Evolutionary conservation across 2,888 invertebrate genomes (phyloP), one percentile per base, ranked within the genome.

Genomic region (Hecatera dysodea): DNA sequence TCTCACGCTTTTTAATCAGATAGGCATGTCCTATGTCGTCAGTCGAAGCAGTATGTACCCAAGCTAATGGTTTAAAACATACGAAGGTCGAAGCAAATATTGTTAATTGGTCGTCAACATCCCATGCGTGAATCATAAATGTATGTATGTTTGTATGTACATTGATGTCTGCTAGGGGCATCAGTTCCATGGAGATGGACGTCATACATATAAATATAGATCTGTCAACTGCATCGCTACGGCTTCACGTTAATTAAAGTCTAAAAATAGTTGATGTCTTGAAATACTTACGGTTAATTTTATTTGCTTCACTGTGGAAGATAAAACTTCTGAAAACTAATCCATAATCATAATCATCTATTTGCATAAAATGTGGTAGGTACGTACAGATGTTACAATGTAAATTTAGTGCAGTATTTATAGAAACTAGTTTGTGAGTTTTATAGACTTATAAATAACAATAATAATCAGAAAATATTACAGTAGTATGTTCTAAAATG

Each of bases 41-140:
- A 56, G 67, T 68, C 24, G 27, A 12, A 39, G 36, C 44, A 78
- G 48, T 29, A 48, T 48, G 27, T 53, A 63, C 57, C 39, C 42
- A 53, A 53, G 55, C 75, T 57, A 62, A 75, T 72, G 48, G 48
- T 78, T 72, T 63, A 53, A 77, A 76, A 59, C 46, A 50, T 36
- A 76, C 42, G 66, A 81, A 80, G 78, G 81, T 81, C 80, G 11
- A 27, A 62, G 55, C 66, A 72, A 69, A 78, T 70, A 67, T 61
- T 77, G 66, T 68, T 69, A 77, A 76, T 80, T 77, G 60, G 68
- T 70, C 67, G 67, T 70, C 72, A 60, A 77, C 81, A 81, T 80
- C 61, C 64, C 67, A 63, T 59, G 36, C n/a, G 61, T 74, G 78
- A 75, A 66, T 81, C 82, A 78, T 71, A 12, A 48, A 29, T 56